Conservation (phyloP, 2,113 vertebrate species). For the Gracilinanus agilis region DNA sequence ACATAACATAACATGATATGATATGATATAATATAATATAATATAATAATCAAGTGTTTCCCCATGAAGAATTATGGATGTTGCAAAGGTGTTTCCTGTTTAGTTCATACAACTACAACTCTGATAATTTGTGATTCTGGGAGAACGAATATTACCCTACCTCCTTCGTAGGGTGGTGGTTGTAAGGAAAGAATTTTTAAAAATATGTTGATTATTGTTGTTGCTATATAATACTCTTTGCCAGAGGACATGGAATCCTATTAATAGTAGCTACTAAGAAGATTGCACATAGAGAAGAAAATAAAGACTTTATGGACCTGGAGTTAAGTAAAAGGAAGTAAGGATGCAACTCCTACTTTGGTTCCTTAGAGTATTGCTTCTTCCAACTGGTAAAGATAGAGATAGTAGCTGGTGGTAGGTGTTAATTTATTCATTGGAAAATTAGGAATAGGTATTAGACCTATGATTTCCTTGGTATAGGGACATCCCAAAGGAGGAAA, state of each 20-base stretch:
- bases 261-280: not conserved
- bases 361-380: not conserved
- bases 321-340: not conserved
- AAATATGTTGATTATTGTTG: not conserved
- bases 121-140: not conserved
- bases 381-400: not conserved
- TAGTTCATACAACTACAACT: not conserved
- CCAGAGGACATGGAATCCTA: not conserved
- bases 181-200: not conserved
- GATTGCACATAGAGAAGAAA: not conserved
- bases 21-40: too few species aligned
- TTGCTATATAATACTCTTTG: not conserved
- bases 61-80: not conserved
- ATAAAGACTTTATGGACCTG: not conserved
- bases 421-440: not conserved
- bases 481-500: not conserved
- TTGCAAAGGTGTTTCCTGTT: not conserved
- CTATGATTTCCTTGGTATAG: not conserved
- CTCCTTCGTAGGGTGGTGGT: not conserved
- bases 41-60: not conserved
- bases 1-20: too few species aligned
- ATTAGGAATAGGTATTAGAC: not conserved
- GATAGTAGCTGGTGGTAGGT: not conserved
- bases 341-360: not conserved
- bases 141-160: not conserved